Conservation (phyloP, 2,888 invertebrate genomes). For the Harmothoe impar region DNA sequence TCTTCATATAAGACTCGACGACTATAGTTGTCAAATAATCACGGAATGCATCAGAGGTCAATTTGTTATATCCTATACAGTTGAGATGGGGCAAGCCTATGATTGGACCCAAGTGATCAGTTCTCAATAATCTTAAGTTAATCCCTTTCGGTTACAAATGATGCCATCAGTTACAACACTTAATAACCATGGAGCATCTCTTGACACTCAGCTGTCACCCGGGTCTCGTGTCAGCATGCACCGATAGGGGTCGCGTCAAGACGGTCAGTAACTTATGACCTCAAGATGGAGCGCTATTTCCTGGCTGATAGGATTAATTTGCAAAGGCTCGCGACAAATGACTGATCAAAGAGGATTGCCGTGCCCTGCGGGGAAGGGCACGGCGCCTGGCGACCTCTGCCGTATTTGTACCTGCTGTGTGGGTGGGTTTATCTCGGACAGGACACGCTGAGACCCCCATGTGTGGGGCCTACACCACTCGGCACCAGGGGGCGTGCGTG, state of each 20-base stretch:
- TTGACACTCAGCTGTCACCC: background rate
- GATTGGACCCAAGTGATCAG: too few species aligned
- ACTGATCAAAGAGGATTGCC: background rate
- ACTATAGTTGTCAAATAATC: too few species aligned
- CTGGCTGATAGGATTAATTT: slow-evolving; percentile 42
- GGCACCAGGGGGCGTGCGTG: background rate
- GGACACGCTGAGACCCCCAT: background rate
- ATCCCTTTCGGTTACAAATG: too few species aligned
- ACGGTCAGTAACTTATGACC: slow-evolving; percentile 7
- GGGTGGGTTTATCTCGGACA: background rate
- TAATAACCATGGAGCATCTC: too few species aligned
- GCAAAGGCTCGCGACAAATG: slow-evolving; percentile 36
- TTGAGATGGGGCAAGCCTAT: too few species aligned
- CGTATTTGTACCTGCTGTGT: slow-evolving; percentile 12
- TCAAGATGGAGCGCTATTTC: slow-evolving; percentile 9
- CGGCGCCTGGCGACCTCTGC: background rate
- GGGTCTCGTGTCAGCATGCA: background rate
- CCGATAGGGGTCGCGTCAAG: background rate
- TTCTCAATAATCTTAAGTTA: too few species aligned
- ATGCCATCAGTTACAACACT: too few species aligned
- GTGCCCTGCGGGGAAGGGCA: background rate
- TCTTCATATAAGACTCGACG: too few species aligned
- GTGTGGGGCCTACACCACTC: background rate
- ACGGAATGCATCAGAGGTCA: too few species aligned
- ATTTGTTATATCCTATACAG: too few species aligned